Evolutionary conservation across 35 echinoderm and acorn worm species (phyloP), one percentile per base, ranked within the genome.

Genomic region (Lytechinus pictus): DNA sequence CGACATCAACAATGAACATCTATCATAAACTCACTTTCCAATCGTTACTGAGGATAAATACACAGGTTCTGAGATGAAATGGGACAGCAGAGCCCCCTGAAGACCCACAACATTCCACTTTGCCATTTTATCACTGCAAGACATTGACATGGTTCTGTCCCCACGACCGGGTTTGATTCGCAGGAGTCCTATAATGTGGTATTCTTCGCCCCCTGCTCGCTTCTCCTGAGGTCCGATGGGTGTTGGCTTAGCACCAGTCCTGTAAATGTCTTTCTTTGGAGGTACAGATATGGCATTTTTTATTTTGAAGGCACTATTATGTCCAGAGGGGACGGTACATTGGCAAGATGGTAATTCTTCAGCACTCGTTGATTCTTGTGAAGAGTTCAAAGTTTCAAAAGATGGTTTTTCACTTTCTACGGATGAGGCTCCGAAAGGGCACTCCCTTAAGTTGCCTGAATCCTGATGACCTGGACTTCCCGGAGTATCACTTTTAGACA

Each of bases 101-200:
- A 87, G 97, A 5, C 98, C 98, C 0, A 99, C 52, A 4, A 97
- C 92, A 87, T 96, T 98, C 98, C 98, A 99, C 16, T 94, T 94
- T 16, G 97, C 97, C 44, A 99, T 96, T 89, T 99, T 99, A 91
- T 99, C 98, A 91, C 98, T 99, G 86, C 98, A 99, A 9, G 96
- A 98, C 97, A 99, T 99, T 54, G 97, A 98, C 24, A 98, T 33
- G 9, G 95, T 96, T 9, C 72, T 92, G 66, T 97, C 97, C n/a
- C 97, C 98, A 27, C 97, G 94, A 88, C 98, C 98, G 9, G 98
- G 98, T 89, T 99, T 99, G 3, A 96, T 94, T 1, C 98, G 95
- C 27, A 99, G 56, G 19, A 94, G 52, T 19, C 98, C 97, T 44
- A 97, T 89, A 72, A 94, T 96, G 55, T 99, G 98, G 71, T 99